These are phyloP conservation scores for Ptychobarbus kaznakovi DNA, from an alignment of 2,797 vertebrate genomes.

Conservation along the genomic window DNA sequence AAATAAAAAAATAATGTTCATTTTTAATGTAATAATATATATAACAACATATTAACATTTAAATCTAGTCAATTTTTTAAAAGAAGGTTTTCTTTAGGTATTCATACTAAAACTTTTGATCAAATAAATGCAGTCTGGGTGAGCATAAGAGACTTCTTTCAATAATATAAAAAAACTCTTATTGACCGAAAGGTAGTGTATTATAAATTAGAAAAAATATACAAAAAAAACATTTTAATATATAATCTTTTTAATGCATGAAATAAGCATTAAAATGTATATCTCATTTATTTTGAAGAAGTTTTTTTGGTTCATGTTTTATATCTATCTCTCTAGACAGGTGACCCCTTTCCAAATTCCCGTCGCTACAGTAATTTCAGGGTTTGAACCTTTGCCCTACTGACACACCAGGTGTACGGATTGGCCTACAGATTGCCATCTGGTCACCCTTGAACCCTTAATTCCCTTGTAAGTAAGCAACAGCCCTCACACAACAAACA, in stretches of 20 bases:
- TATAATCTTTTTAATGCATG: no score
- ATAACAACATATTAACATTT: neutral
- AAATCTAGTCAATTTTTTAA: neutral
- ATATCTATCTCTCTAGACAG: neutral
- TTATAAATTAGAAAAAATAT: no score
- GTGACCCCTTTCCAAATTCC: neutral
- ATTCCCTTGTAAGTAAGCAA: slow-evolving; percentile 47
- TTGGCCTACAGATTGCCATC: slow-evolving; percentile 47
- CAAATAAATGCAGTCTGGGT: neutral
- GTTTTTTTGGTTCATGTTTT: neutral
- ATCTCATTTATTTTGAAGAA: neutral
- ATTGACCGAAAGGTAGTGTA: no score
- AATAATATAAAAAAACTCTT: neutral
- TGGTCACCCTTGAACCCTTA: slow-evolving; percentile 51
- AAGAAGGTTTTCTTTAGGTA: neutral
- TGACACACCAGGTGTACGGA: slow-evolving; percentile 46
- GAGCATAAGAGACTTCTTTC: neutral
- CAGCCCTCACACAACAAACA: slow-evolving; percentile 19
- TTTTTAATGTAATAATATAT: neutral
- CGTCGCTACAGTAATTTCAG: slow-evolving; percentile 19
- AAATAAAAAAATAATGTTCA: neutral
- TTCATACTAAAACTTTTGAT: neutral
- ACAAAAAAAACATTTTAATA: no score
- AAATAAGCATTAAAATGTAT: neutral
- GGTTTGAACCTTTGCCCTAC: slow-evolving; percentile 41